A percentile compares a stretch with the other conserved stretches of the same genome.
Evolutionary conservation across 2,113 vertebrate species (phyloP).

Genomic region (Hemiscyllium ocellatum): DNA sequence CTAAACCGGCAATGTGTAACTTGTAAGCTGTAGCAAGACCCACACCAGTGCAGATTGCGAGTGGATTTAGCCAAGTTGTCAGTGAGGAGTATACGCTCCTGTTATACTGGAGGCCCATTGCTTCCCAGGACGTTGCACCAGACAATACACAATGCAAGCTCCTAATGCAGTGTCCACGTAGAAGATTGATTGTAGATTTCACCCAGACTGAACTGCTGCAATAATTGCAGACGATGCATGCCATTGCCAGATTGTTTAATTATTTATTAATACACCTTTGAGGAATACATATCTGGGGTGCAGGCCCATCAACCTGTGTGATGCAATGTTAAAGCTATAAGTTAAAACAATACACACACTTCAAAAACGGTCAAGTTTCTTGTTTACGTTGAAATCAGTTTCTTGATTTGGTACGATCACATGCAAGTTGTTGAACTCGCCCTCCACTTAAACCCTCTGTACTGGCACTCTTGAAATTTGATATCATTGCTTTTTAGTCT

Average conservation of each 20-base stretch:
- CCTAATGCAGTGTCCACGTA: not conserved
- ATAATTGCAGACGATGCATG: not conserved
- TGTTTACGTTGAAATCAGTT: constrained; percentile 21
- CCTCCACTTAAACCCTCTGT: constrained; percentile 68
- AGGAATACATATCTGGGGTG: not conserved
- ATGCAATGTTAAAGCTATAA: not conserved
- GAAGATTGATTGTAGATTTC: not conserved
- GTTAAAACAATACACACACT: not conserved
- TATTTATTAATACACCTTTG: not conserved
- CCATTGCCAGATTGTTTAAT: not conserved
- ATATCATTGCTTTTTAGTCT: constrained; percentile 73
- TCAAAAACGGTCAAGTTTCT: not conserved
- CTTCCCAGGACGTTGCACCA: constrained; percentile 12
- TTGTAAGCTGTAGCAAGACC: not conserved
- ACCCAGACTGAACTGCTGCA: not conserved
- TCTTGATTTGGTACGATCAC: constrained; percentile 2
- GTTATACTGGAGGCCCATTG: constrained; percentile 19
- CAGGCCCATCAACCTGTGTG: not conserved
- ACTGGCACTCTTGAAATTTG: constrained; percentile 76
- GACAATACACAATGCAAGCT: constrained; percentile 22
- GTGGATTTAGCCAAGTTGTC: constrained; percentile 15
- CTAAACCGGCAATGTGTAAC: not conserved
- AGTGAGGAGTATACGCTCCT: not conserved
- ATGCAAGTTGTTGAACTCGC: constrained; percentile 59
- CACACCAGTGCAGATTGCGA: not conserved